phyloP scores from a whole-genome alignment of 2,797 vertebrate genomes.

The Microchirus variegatus region DNA sequence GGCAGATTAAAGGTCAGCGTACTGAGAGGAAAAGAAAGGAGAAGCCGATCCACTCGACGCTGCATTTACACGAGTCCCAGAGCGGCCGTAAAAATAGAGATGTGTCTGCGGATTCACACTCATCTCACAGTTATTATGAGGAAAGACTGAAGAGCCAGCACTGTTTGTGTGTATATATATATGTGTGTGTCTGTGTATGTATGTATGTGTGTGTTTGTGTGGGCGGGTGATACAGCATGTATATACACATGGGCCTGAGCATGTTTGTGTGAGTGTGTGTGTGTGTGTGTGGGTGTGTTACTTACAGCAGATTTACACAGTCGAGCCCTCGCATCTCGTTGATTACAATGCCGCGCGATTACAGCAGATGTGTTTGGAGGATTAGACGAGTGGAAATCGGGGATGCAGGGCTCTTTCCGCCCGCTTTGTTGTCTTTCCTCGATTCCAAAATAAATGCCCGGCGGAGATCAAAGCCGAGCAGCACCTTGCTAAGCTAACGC shows the following conservation, averaged over 20 bases:
- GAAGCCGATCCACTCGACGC: slow-evolving; percentile 22
- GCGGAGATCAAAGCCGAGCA: slow-evolving; percentile 46
- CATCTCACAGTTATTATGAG: slow-evolving; percentile 41
- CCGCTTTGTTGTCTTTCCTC: slow-evolving; percentile 28
- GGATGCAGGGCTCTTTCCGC: slow-evolving; percentile 40
- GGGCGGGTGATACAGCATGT: background rate
- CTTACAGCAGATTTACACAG: slow-evolving; percentile 14
- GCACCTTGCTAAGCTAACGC: slow-evolving; percentile 33
- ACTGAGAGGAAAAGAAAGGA: slow-evolving; percentile 18
- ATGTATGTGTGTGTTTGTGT: background rate
- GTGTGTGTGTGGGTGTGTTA: slow-evolving; percentile 23
- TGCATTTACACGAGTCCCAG: slow-evolving; percentile 31
- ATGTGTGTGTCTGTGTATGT: background rate
- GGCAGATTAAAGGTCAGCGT: slow-evolving; percentile 60
- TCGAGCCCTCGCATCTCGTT: slow-evolving; percentile 20
- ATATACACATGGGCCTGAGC: background rate
- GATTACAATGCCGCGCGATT: slow-evolving; percentile 29
- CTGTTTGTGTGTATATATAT: slow-evolving; percentile 1
- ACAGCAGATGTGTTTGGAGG: slow-evolving; percentile 19
- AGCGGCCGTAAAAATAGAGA: slow-evolving; percentile 45
- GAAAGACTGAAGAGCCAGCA: slow-evolving; percentile 19
- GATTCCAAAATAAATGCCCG: slow-evolving; percentile 42
- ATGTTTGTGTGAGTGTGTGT: slow-evolving; percentile 19
- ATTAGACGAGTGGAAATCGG: slow-evolving; percentile 45
- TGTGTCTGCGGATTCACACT: slow-evolving; percentile 46